A percentile compares a stretch with the other conserved stretches of the same genome.
Conservation (phyloP, 1,140 invertebrate genomes). For the Tenebrio molitor region DNA sequence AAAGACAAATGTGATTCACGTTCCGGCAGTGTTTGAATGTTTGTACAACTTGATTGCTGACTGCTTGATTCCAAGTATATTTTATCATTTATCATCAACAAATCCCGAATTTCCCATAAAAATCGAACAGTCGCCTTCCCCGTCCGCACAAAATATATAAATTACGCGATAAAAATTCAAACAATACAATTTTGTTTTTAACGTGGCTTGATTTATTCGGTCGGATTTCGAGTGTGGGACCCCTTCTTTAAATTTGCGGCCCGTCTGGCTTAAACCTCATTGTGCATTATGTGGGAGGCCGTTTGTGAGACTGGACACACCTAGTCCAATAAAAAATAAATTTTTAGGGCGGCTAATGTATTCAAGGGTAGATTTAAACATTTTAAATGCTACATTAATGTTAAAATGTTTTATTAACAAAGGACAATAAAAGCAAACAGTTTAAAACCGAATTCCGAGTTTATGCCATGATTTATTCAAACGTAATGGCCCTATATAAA, state of each 20-base stretch:
- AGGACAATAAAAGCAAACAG: constrained; percentile 44
- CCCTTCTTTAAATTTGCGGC: constrained; percentile 31
- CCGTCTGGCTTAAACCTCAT: constrained; percentile 40
- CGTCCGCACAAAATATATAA: background rate
- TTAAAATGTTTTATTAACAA: constrained; percentile 48
- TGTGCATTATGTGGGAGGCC: constrained; percentile 42
- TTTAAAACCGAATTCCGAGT: constrained; percentile 44
- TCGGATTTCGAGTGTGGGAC: background rate
- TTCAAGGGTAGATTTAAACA: constrained; percentile 45
- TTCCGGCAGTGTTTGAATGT: constrained; percentile 42
- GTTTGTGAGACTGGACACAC: constrained; percentile 45
- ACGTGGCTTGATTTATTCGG: constrained; percentile 7
- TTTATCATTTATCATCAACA: constrained; percentile 47
- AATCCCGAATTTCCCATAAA: constrained; percentile 25
- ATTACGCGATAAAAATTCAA: background rate
- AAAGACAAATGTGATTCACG: constrained; percentile 47
- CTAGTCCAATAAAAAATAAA: constrained; percentile 47
- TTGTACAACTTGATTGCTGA: constrained; percentile 46
- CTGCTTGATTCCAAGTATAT: constrained; percentile 42
- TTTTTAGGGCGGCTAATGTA: constrained; percentile 47
- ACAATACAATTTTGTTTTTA: constrained; percentile 13
- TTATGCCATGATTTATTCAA: constrained; percentile 44
- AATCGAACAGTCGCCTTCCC: constrained; percentile 17
- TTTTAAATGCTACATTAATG: constrained; percentile 44
- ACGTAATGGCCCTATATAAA: constrained; percentile 38